Evolutionary conservation across 2,797 vertebrate genomes (phyloP).

Genomic region (Clarias platycephalus): DNA sequence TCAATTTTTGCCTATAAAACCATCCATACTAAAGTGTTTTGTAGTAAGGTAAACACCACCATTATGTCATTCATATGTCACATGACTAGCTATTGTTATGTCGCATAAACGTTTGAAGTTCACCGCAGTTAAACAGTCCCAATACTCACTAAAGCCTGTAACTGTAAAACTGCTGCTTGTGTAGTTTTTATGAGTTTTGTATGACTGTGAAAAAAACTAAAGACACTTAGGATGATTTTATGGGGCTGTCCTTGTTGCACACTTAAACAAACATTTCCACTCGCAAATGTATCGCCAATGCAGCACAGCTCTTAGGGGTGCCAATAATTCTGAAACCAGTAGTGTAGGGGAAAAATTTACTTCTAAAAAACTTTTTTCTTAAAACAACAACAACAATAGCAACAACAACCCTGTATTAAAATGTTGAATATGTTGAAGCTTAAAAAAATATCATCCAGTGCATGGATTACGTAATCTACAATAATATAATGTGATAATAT

Average conservation of each 20-base stretch:
- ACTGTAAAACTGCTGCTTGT: not conserved
- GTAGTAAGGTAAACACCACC: not conserved
- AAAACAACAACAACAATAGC: too few relatives aligned
- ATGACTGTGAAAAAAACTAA: not conserved
- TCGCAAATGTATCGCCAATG: not conserved
- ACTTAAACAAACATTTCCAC: not conserved
- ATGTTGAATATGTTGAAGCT: not conserved
- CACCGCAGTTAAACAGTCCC: not conserved
- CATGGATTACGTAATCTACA: not conserved
- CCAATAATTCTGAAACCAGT: not conserved
- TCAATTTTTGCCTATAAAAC: not conserved
- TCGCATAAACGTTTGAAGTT: not conserved
- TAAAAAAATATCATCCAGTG: not conserved
- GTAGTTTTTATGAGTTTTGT: not conserved
- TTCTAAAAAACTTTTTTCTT: not conserved
- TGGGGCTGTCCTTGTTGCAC: not conserved
- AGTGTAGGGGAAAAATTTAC: not conserved
- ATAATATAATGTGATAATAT: not conserved
- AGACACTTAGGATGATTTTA: not conserved
- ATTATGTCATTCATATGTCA: not conserved
- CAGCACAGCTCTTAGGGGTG: not conserved
- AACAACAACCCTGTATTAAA: too few relatives aligned
- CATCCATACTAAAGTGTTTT: not conserved
- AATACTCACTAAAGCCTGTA: not conserved
- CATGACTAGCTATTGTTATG: not conserved